These are phyloP conservation scores for Electrona antarctica DNA, from an alignment of 2,113 vertebrate species.

Conservation along the genomic window DNA sequence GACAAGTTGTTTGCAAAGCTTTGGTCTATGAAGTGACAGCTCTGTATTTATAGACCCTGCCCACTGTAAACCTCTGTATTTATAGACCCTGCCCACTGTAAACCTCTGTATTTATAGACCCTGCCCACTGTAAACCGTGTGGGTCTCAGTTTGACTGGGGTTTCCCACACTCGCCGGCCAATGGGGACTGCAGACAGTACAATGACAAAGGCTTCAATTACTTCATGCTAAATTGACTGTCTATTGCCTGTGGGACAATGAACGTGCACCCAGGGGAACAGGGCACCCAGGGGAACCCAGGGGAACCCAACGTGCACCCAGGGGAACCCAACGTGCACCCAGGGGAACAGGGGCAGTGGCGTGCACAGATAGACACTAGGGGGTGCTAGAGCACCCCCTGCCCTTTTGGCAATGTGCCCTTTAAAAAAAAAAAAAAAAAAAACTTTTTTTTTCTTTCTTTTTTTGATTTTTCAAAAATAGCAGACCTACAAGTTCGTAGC, in stretches of 20 bases:
- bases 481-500: too few relatives aligned
- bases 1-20: neutral
- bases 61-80: slow-evolving; percentile 36
- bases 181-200: slow-evolving; percentile 58
- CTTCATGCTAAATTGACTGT: slow-evolving; percentile 73
- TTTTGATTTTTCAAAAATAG: too few relatives aligned
- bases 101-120: slow-evolving; percentile 65
- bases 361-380: too few relatives aligned
- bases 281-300: too few relatives aligned
- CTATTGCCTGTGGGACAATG: slow-evolving; percentile 69
- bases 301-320: too few relatives aligned
- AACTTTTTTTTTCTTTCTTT: too few relatives aligned
- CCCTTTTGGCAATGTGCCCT: too few relatives aligned
- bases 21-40: neutral
- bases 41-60: slow-evolving; percentile 60
- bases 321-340: too few relatives aligned
- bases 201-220: slow-evolving; percentile 60
- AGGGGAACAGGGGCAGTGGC: too few relatives aligned
- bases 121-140: slow-evolving; percentile 15
- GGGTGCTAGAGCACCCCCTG: too few relatives aligned
- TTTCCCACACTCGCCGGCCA: slow-evolving; percentile 83
- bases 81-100: slow-evolving; percentile 58
- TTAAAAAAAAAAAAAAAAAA: too few relatives aligned
- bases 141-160: slow-evolving; percentile 55
- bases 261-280: slow-evolving; percentile 67